A percentile compares a stretch with the other conserved stretches of the same genome.
Conservation (phyloP, 2,888 invertebrate genomes). For the Melanotus villosus region DNA sequence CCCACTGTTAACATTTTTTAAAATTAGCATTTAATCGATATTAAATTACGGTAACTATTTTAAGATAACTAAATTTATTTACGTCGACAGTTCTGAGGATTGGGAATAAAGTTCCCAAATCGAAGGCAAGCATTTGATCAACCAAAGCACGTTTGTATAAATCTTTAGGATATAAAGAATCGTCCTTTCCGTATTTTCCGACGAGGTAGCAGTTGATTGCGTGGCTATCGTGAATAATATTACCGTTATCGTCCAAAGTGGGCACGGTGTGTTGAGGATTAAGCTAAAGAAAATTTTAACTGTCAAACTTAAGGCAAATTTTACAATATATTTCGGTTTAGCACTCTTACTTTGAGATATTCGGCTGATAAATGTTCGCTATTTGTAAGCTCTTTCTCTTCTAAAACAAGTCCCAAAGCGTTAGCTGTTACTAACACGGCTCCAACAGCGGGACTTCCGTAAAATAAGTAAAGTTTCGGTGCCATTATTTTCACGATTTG, state of each 20-base stretch:
- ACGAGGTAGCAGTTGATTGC: conserved; percentile 76
- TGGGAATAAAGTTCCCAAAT: conserved; percentile 69
- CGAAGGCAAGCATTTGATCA: conserved; percentile 72
- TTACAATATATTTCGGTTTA: neutral
- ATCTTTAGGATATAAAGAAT: conserved; percentile 73
- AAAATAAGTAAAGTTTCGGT: conserved; percentile 24
- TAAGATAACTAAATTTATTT: too few species aligned
- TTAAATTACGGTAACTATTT: too few species aligned
- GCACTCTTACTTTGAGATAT: neutral
- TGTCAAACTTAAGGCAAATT: too few species aligned
- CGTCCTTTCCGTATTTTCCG: conserved; percentile 70
- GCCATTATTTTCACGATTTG: neutral
- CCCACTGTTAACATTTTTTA: conserved; percentile 46
- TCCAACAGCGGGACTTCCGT: conserved; percentile 25
- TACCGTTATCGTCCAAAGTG: conserved; percentile 70
- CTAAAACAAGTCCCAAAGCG: too few species aligned
- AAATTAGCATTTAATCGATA: too few species aligned
- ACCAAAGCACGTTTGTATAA: conserved; percentile 69
- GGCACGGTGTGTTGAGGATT: conserved; percentile 77
- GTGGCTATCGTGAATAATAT: conserved; percentile 75
- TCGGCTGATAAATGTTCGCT: neutral
- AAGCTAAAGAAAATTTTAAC: conserved; percentile 67
- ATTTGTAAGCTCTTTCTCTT: neutral
- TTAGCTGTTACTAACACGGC: conserved; percentile 23
- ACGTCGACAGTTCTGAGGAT: too few species aligned